Evolutionary conservation across 2,797 vertebrate species (phyloP).

Genomic region (Poecilia gillii): DNA sequence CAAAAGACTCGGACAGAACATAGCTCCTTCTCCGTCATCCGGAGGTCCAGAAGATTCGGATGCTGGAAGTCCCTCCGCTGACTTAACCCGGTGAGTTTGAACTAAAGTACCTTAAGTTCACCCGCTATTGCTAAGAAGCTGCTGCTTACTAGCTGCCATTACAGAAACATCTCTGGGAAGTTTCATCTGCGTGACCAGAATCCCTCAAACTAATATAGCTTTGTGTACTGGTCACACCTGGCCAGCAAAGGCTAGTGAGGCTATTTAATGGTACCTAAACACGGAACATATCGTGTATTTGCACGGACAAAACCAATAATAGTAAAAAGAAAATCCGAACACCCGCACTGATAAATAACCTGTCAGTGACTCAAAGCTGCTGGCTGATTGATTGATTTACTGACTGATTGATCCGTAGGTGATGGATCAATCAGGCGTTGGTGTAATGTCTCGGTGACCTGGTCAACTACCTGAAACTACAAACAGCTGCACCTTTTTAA

Average conservation of each 20-base stretch:
- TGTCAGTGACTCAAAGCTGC: background rate
- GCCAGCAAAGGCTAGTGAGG: background rate
- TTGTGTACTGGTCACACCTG: background rate
- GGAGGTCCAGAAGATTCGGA: conserved; percentile 29
- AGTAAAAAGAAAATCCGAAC: background rate
- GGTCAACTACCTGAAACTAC: background rate
- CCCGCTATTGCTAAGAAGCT: conserved; percentile 43
- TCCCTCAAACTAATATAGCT: background rate
- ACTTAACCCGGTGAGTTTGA: conserved; percentile 48
- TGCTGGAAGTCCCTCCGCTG: background rate
- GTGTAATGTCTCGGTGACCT: background rate
- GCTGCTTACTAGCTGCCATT: conserved; percentile 61
- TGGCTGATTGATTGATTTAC: background rate
- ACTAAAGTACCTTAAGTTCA: conserved; percentile 9
- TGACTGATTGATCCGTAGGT: background rate
- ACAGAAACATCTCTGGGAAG: conserved; percentile 17
- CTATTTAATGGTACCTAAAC: background rate
- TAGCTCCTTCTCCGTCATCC: conserved; percentile 6
- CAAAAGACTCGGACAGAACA: conserved; percentile 19
- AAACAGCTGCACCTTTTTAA: background rate
- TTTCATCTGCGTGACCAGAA: conserved; percentile 7
- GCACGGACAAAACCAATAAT: background rate
- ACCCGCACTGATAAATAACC: background rate
- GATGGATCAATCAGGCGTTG: background rate
- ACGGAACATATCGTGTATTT: too few relatives aligned